These are phyloP conservation scores for Campoplex nolae DNA, from an alignment of 2,888 invertebrate genomes.

Conservation along the genomic window DNA sequence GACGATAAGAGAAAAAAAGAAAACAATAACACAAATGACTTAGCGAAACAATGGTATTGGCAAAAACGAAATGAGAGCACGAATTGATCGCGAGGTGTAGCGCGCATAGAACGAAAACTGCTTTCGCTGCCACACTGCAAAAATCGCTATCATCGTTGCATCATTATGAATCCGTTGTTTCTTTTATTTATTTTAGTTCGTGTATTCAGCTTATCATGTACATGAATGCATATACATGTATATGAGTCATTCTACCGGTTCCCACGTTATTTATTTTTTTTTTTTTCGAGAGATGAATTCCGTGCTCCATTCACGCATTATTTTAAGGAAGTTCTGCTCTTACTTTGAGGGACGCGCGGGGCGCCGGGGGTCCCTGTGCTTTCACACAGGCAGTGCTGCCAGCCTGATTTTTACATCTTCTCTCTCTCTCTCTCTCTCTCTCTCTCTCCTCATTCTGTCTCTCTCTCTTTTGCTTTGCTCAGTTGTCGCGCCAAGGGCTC, in stretches of 20 bases:
- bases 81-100: slow-evolving; percentile 49
- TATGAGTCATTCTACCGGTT: slow-evolving; percentile 29
- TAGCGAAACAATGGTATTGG: neutral
- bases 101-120: slow-evolving; percentile 24
- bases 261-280: neutral
- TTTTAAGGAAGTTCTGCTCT: neutral
- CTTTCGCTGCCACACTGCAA: slow-evolving; percentile 53
- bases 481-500: no score
- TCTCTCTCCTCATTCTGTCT: no score
- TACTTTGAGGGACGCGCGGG: no score
- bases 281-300: neutral
- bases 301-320: neutral
- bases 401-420: no score
- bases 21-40: neutral
- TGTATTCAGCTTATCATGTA: slow-evolving; percentile 46
- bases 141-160: slow-evolving; percentile 61
- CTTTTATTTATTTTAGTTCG: slow-evolving; percentile 17
- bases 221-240: slow-evolving; percentile 27
- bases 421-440: no score
- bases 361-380: no score
- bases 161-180: slow-evolving; percentile 33
- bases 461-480: no score
- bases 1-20: neutral
- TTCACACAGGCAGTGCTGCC: no score
- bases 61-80: neutral